Evolutionary conservation across 2,797 vertebrate genomes (phyloP).

Genomic region (Gymnocypris eckloni): DNA sequence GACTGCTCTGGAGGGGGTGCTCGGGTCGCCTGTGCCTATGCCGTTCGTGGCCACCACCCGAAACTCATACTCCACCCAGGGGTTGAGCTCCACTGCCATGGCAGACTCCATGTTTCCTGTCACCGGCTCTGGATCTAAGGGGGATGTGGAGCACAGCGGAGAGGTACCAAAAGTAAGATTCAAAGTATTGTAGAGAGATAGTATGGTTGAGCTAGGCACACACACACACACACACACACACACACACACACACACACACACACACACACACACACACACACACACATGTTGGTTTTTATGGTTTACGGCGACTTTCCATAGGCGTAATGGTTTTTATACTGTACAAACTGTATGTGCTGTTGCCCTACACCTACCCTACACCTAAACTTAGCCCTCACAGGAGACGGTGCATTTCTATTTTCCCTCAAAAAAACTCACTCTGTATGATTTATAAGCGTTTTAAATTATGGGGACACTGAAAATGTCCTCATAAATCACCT

Average conservation of each 20-base stretch:
- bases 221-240: neutral
- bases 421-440: no score
- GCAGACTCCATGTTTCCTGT: conserved; percentile 96
- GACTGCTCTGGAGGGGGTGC: conserved; percentile 87
- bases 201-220: neutral
- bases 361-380: no score
- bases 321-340: no score
- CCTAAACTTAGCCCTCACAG: no score
- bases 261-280: neutral
- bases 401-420: no score
- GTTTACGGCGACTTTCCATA: no score
- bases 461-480: no score
- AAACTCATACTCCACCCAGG: conserved; percentile 98
- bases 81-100: conserved; percentile 92
- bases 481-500: no score
- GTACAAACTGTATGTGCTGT: no score
- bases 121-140: conserved; percentile 90
- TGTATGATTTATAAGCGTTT: no score
- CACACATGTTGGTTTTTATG: no score
- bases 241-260: no score
- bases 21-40: conserved; percentile 95
- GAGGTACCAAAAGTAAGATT: neutral
- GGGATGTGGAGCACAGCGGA: neutral
- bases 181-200: neutral
- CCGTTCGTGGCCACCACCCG: conserved; percentile 93